Conservation (phyloP, 2,797 vertebrate species). For the Hapalemur alaotrensis region DNA sequence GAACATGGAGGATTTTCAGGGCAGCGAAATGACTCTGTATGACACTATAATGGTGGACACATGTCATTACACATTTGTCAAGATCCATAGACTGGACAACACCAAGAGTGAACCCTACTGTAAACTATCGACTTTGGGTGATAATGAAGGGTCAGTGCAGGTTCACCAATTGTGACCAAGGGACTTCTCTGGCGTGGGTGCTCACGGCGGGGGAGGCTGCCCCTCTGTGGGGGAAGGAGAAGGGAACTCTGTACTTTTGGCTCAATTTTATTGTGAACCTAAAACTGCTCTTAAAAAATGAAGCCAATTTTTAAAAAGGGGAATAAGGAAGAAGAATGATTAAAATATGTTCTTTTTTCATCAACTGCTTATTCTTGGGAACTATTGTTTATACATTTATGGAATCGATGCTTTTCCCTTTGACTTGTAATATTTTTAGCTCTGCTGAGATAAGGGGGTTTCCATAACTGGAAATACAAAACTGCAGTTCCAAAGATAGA, state of each 20-base stretch:
- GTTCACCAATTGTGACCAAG: too few relatives aligned
- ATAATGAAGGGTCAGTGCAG: fast-evolving
- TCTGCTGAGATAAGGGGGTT: slow-evolving; percentile 40
- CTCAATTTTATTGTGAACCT: not conserved
- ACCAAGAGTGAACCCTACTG: not conserved
- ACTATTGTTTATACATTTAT: not conserved
- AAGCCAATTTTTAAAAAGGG: not conserved
- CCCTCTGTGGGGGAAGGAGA: fast-evolving
- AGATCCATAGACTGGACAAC: fast-evolving
- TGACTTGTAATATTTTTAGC: slow-evolving; percentile 23
- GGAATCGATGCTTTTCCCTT: not conserved
- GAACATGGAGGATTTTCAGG: not conserved
- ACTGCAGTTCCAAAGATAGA: not conserved
- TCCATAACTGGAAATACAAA: not conserved
- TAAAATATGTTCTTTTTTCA: not conserved
- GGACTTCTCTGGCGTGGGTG: fast-evolving
- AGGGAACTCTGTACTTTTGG: not conserved
- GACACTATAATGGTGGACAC: fast-evolving
- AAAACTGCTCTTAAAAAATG: not conserved
- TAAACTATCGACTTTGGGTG: not conserved
- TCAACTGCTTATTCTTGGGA: not conserved
- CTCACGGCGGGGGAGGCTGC: fast-evolving
- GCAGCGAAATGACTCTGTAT: not conserved
- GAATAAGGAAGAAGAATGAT: not conserved
- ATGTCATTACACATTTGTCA: too few relatives aligned